These are phyloP conservation scores for Nemoura dubitans DNA, from an alignment of 2,888 invertebrate species.

Conservation along the genomic window DNA sequence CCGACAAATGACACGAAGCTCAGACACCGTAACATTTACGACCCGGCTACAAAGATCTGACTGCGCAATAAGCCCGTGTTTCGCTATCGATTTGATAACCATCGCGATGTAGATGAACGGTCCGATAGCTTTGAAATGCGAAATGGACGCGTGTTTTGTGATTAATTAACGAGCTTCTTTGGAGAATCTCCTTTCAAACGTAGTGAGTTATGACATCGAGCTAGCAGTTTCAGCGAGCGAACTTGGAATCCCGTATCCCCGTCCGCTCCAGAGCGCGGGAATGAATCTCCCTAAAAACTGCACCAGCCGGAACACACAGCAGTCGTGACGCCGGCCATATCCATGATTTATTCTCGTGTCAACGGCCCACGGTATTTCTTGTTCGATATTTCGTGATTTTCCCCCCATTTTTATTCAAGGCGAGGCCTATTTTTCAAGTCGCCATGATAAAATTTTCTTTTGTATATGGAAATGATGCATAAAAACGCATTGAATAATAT, in stretches of 20 bases:
- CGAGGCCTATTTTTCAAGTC: constrained; percentile 16
- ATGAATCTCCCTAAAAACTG: neutral
- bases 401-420: neutral
- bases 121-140: neutral
- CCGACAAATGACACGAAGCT: neutral
- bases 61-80: neutral
- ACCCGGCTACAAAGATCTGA: neutral
- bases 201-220: neutral
- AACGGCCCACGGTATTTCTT: neutral
- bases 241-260: neutral
- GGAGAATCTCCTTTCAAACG: constrained; percentile 7
- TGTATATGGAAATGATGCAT: constrained; percentile 17
- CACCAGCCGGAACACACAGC: neutral
- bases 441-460: neutral
- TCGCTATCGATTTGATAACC: neutral
- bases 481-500: constrained; percentile 14
- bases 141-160: constrained; percentile 1
- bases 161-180: neutral
- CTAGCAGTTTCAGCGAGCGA: neutral
- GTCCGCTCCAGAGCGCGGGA: neutral
- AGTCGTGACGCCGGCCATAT: neutral
- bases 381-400: neutral
- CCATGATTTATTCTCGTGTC: constrained; percentile 24
- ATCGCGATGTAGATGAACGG: neutral
- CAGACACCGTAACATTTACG: neutral